Base-by-base conservation (phyloP, 2,888 invertebrate species). In the Chymomyza amoena region DNA sequence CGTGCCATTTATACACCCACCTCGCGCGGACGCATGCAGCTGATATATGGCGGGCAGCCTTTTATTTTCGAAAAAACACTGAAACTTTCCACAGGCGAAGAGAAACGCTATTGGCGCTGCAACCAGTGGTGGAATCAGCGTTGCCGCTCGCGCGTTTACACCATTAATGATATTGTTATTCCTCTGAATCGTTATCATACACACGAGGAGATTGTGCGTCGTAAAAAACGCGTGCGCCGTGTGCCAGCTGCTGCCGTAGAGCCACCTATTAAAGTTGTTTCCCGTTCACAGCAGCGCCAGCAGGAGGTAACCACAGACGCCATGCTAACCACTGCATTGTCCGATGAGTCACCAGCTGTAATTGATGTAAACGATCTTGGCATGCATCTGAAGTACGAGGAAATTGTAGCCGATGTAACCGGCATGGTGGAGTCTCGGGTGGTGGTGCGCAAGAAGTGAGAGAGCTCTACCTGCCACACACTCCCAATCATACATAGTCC, bases 101-200 rank as follows among this genome's bases (percentile, higher is more conserved):
- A 90, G 77, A 91, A 91, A 67, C 91, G 91, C 66, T 91, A 90
- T 66, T 92, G 92, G 92, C 89, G 92, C 39, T 92, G 92, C 75
- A 92, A 92, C 73, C 92, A 92, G 74, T 92, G 92, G 92, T 92
- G 92, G 92, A 92, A 92, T 74, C 91, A 91, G 69, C 91, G 90
- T 77, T 92, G 92, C 72, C 90, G 92, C 7, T 91, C 92, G 0
- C 87, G 92, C n/a, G 92, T 92, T 2, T 92, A 89, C 56, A 92
- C 92, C 9, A 89, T 91, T 13, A 91, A 90, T 56, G 90, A 92
- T 70, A 78, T 88, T 7, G 91, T 92, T 4, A 88, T 91, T 61
- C 91, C 91, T 1, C 79, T 92, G 6, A 92, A 92, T 77, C 90
- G 91, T n/a, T 91, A 89, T 72, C 92, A 92, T 68, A 92, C 92